A percentile compares a stretch with the other conserved stretches of the same genome.
phyloP scores from a whole-genome alignment of 2,113 vertebrate genomes.

The Sphaerodactylus townsendi region DNA sequence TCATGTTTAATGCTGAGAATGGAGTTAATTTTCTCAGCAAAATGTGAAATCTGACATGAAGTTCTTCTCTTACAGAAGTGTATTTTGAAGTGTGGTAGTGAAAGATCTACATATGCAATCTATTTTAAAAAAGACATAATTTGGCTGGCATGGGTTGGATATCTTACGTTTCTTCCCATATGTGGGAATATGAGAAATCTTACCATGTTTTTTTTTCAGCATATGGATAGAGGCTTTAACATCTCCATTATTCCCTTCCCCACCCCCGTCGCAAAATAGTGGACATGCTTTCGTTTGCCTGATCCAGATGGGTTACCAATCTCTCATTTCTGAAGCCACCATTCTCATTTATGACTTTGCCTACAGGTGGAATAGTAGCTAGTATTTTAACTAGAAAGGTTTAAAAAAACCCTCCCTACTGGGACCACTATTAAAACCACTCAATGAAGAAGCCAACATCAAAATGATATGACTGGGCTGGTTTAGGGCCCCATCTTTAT shows the following conservation, averaged over 20 bases:
- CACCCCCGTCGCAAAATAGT: slow-evolving; percentile 25
- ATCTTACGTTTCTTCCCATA: slow-evolving; percentile 46
- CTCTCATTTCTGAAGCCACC: slow-evolving; percentile 61
- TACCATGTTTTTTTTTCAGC: slow-evolving; percentile 48
- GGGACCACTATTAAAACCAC: slow-evolving; percentile 80
- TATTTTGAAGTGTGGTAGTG: slow-evolving; percentile 83
- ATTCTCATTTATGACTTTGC: slow-evolving; percentile 38
- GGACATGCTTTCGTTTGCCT: slow-evolving; percentile 55
- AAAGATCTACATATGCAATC: slow-evolving; percentile 93
- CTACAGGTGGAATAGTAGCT: slow-evolving; percentile 69
- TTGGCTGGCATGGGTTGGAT: slow-evolving; percentile 71
- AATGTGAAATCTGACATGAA: slow-evolving; percentile 88
- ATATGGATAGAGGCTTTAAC: slow-evolving; percentile 42
- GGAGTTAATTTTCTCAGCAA: slow-evolving; percentile 81
- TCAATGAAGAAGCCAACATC: slow-evolving; percentile 75
- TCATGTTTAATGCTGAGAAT: slow-evolving; percentile 83
- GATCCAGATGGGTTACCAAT: slow-evolving; percentile 67
- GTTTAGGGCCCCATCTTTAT: slow-evolving; percentile 65
- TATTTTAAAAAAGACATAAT: slow-evolving; percentile 80
- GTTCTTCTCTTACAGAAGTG: slow-evolving; percentile 85
- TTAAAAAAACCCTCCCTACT: slow-evolving; percentile 73
- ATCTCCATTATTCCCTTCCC: slow-evolving; percentile 46
- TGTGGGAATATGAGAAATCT: slow-evolving; percentile 50
- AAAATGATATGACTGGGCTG: slow-evolving; percentile 72
- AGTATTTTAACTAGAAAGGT: slow-evolving; percentile 69